Conservation (phyloP, 2,113 vertebrate species). For the Synodontis membranacea region DNA sequence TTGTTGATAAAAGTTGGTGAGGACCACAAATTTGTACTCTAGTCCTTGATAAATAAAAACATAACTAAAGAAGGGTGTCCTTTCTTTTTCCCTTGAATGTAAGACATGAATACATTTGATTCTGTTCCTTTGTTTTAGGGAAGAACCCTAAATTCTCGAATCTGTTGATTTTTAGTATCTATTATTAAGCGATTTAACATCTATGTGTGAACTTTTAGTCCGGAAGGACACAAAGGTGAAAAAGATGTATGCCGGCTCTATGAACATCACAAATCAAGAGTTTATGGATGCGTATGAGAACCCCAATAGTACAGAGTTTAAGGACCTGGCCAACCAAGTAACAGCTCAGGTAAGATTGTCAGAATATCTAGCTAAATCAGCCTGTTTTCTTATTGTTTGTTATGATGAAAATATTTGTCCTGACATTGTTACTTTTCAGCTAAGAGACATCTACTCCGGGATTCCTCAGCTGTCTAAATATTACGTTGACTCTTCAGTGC, state of each 20-base stretch:
- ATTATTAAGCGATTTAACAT: background rate
- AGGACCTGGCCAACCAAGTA: conserved; percentile 65
- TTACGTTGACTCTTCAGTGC: conserved; percentile 66
- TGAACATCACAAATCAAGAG: conserved; percentile 71
- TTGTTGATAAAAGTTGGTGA: background rate
- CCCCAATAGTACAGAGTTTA: conserved; percentile 64
- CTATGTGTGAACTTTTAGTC: conserved; percentile 55
- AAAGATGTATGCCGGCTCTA: conserved; percentile 72
- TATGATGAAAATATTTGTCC: background rate
- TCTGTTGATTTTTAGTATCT: background rate
- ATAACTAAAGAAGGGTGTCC: background rate
- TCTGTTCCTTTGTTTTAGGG: background rate
- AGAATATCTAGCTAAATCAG: conserved; percentile 35
- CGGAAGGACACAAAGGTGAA: conserved; percentile 61
- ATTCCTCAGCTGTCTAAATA: conserved; percentile 63
- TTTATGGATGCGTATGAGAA: conserved; percentile 68
- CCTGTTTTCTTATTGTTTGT: background rate
- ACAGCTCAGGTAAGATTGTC: conserved; percentile 66
- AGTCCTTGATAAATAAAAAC: background rate
- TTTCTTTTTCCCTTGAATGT: background rate
- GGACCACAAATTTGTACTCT: background rate
- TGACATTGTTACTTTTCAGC: conserved; percentile 55
- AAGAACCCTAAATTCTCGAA: background rate
- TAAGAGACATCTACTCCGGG: conserved; percentile 64
- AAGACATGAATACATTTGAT: background rate